phyloP scores from a whole-genome alignment of 2,113 vertebrate genomes.

The Protobothrops flavoviridis region DNA sequence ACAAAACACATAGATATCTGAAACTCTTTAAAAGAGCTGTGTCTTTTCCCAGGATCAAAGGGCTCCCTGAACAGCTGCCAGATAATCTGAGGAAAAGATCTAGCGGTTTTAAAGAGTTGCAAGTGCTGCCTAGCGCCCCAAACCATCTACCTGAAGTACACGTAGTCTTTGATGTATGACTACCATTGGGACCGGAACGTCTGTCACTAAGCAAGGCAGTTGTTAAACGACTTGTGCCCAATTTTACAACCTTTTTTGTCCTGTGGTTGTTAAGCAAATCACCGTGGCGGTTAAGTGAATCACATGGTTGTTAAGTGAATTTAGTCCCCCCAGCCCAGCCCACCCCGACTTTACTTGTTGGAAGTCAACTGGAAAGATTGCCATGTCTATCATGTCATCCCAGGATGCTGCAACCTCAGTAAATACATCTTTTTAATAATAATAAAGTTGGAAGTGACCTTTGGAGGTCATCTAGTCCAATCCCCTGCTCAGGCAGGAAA shows the following conservation, averaged over 20 bases:
- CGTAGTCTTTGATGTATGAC: background rate
- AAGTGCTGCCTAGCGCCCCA: background rate
- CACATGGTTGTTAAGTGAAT: background rate
- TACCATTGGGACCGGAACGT: background rate
- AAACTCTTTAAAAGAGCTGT: background rate
- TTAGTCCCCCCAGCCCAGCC: background rate
- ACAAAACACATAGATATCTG: background rate
- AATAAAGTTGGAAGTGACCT: too few relatives aligned
- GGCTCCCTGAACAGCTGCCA: background rate
- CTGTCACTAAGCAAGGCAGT: background rate
- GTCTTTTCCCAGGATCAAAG: too few relatives aligned
- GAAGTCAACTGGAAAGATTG: background rate
- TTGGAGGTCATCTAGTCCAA: too few relatives aligned
- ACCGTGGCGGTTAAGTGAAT: too few relatives aligned
- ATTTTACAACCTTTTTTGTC: background rate
- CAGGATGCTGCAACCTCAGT: too few relatives aligned
- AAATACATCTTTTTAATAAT: too few relatives aligned
- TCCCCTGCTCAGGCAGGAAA: too few relatives aligned
- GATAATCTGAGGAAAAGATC: background rate
- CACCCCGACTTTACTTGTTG: background rate
- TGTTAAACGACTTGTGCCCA: background rate
- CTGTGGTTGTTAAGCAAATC: background rate
- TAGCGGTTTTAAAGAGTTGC: background rate
- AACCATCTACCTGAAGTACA: background rate
- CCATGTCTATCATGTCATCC: background rate